Conservation (phyloP, 2,888 invertebrate species). For the Cheilosia vulpina region DNA sequence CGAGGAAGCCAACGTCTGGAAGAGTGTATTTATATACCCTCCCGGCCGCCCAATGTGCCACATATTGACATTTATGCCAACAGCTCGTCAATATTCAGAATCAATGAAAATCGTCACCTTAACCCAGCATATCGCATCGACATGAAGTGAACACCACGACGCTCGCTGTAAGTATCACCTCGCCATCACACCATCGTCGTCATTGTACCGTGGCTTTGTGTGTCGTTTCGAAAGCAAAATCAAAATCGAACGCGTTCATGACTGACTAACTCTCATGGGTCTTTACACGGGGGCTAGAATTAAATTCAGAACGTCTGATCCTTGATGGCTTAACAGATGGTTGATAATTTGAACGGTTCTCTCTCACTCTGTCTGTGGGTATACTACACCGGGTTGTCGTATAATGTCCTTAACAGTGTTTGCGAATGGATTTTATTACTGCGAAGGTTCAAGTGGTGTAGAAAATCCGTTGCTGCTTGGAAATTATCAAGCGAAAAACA, state of each 20-base stretch:
- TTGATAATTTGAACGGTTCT: constrained; percentile 71
- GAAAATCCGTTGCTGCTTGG: constrained; percentile 14
- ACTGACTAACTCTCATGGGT: constrained; percentile 60
- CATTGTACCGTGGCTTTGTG: background rate
- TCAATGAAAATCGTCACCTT: constrained; percentile 64
- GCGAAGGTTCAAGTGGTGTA: constrained; percentile 22
- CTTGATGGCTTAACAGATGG: constrained; percentile 73
- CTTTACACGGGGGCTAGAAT: constrained; percentile 52
- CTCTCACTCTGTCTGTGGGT: constrained; percentile 5
- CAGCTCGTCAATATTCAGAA: constrained; percentile 62
- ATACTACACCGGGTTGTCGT: background rate
- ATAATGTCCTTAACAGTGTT: constrained; percentile 56
- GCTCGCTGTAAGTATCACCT: background rate
- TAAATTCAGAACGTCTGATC: constrained; percentile 69
- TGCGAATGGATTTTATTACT: constrained; percentile 67
- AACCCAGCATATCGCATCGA: constrained; percentile 11
- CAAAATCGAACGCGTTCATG: constrained; percentile 48
- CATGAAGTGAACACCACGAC: background rate
- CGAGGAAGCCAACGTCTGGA: constrained; percentile 29
- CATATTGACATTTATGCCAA: constrained; percentile 62
- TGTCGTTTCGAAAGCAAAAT: constrained; percentile 32
- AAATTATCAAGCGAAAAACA: constrained; percentile 57
- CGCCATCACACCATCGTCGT: constrained; percentile 5
- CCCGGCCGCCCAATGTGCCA: constrained; percentile 49
- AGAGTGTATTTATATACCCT: constrained; percentile 26